Percentiles rank a stretch among this genome's conserved stretches.
phyloP scores from a whole-genome alignment of 2,888 invertebrate species.

The Brachyptera risi region DNA sequence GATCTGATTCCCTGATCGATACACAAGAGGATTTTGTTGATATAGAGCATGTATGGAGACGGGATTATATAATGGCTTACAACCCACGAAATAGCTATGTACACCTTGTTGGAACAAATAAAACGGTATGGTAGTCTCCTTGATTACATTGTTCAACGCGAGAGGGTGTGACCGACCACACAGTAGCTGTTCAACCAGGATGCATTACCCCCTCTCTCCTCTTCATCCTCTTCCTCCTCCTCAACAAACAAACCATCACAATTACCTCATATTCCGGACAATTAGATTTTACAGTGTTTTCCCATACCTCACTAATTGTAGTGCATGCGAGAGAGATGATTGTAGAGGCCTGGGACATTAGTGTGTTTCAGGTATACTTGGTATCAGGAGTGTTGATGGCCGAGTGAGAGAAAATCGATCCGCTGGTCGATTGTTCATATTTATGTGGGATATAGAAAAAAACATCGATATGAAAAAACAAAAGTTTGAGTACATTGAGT shows the following conservation, averaged over 20 bases:
- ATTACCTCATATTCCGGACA: background rate
- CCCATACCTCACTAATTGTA: too few relatives aligned
- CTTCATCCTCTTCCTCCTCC: background rate
- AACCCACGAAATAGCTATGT: background rate
- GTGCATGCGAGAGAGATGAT: too few relatives aligned
- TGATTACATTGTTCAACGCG: slow-evolving; percentile 1
- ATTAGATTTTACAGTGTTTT: background rate
- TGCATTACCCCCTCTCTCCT: background rate
- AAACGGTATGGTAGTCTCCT: background rate
- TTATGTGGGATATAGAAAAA: too few relatives aligned
- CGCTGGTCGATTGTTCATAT: too few relatives aligned
- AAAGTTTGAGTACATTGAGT: too few relatives aligned
- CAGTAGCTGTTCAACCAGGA: background rate
- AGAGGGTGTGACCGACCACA: background rate
- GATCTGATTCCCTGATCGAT: background rate
- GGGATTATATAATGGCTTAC: too few relatives aligned
- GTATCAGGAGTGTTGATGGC: too few relatives aligned
- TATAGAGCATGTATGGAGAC: too few relatives aligned
- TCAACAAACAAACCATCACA: background rate
- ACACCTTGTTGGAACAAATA: background rate
- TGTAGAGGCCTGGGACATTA: too few relatives aligned
- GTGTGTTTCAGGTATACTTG: too few relatives aligned
- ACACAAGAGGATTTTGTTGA: background rate
- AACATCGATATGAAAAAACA: too few relatives aligned
- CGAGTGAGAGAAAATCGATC: too few relatives aligned